Percentiles rank a stretch among this genome's conserved stretches.
Evolutionary conservation across 2,888 invertebrate species (phyloP).

Genomic region (Anodontia alba): DNA sequence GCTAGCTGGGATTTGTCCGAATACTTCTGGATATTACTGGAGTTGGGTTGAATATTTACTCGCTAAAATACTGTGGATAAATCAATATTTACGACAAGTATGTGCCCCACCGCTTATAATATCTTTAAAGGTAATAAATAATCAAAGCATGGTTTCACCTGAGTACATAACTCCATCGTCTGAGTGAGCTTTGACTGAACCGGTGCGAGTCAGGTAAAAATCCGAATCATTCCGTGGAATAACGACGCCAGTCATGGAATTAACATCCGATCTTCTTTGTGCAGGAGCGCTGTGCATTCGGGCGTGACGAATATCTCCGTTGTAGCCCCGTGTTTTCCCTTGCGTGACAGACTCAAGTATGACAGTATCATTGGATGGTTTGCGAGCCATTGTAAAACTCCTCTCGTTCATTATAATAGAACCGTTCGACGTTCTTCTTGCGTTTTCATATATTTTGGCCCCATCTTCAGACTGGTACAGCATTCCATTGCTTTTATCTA

Average conservation of each 20-base stretch:
- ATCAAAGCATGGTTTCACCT: slow-evolving; percentile 71
- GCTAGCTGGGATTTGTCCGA: too few species aligned
- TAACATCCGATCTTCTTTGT: slow-evolving; percentile 58
- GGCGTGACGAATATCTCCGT: slow-evolving; percentile 57
- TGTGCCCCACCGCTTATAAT: not conserved
- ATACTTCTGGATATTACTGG: too few species aligned
- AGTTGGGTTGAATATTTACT: too few species aligned
- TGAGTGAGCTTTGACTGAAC: slow-evolving; percentile 72
- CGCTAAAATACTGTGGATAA: too few species aligned
- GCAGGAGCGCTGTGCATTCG: slow-evolving; percentile 47
- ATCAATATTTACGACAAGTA: not conserved
- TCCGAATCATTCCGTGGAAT: slow-evolving; percentile 63
- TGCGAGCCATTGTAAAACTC: slow-evolving; percentile 52
- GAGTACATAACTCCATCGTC: slow-evolving; percentile 78
- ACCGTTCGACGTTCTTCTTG: slow-evolving; percentile 60
- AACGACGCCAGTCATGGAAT: slow-evolving; percentile 67
- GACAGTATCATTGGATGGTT: slow-evolving; percentile 63
- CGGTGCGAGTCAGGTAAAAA: slow-evolving; percentile 58
- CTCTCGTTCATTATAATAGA: slow-evolving; percentile 60
- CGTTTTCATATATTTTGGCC: slow-evolving; percentile 60
- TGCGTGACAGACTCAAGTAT: slow-evolving; percentile 39
- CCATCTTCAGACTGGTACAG: slow-evolving; percentile 59
- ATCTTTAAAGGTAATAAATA: not conserved
- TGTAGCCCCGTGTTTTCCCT: slow-evolving; percentile 43
- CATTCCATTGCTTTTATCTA: slow-evolving; percentile 41